Evolutionary conservation across 2,888 invertebrate species (phyloP).

Genomic region (Meteorus cinctellus): DNA sequence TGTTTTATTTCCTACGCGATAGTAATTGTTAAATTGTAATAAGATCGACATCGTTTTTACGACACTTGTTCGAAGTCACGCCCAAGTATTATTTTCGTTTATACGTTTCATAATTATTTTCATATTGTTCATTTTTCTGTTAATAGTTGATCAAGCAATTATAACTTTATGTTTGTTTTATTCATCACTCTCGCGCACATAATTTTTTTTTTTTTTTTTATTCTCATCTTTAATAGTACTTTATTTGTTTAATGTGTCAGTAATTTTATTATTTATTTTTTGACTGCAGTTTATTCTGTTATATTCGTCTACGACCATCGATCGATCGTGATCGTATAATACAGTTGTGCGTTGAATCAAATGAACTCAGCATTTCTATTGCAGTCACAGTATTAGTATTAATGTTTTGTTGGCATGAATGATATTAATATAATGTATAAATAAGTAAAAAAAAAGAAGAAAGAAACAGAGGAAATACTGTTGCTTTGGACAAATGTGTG

Average conservation of each 20-base stretch:
- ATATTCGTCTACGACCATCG: conserved; percentile 35
- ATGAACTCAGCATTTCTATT: background rate
- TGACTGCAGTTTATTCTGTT: conserved; percentile 21
- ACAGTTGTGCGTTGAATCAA: conserved; percentile 24
- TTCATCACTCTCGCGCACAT: conserved; percentile 4
- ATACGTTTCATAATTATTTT: conserved; percentile 1
- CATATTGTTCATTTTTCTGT: conserved; percentile 6
- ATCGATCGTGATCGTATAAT: conserved; percentile 26
- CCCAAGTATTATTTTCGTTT: conserved; percentile 1
- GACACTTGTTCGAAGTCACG: background rate
- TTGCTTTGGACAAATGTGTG: conserved; percentile 7
- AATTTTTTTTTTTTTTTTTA: conserved; percentile 53
- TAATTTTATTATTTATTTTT: conserved; percentile 16
- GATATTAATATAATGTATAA: background rate
- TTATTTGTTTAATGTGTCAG: conserved; percentile 47
- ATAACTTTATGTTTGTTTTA: background rate
- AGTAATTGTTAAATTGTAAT: conserved; percentile 8
- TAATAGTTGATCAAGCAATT: conserved; percentile 12
- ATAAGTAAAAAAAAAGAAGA: background rate
- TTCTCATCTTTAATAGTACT: conserved; percentile 52
- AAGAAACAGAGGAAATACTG: conserved; percentile 2
- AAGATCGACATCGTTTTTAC: background rate
- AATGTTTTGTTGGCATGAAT: background rate
- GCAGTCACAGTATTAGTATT: conserved; percentile 1
- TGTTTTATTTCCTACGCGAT: background rate